These are phyloP conservation scores for Plectrocnemia conspersa DNA, from an alignment of 1,140 invertebrate species.

Conservation along the genomic window DNA sequence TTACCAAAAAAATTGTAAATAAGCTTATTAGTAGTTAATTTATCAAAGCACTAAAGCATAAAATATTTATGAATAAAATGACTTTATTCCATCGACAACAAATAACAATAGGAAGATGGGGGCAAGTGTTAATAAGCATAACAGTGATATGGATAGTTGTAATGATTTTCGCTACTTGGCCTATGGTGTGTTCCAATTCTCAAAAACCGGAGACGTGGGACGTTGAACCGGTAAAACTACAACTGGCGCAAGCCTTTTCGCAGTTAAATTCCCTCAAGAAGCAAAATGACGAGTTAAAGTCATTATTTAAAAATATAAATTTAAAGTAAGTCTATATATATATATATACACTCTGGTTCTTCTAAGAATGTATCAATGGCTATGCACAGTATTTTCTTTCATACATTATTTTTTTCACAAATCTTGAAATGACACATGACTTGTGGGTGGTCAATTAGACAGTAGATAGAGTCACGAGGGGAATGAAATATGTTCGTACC, in stretches of 20 bases:
- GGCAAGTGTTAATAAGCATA: constrained; percentile 17
- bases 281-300: constrained; percentile 32
- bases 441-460: no score
- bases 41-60: background rate
- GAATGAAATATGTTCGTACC: no score
- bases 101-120: constrained; percentile 19
- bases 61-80: constrained; percentile 14
- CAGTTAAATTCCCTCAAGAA: constrained; percentile 25
- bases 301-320: constrained; percentile 24
- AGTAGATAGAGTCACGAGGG: no score
- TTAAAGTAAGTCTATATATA: constrained; percentile 19
- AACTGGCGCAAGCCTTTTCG: constrained; percentile 19
- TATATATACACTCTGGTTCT: no score
- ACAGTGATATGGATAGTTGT: constrained; percentile 25
- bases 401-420: no score
- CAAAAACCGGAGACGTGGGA: constrained; percentile 7
- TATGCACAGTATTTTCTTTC: no score
- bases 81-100: constrained; percentile 25
- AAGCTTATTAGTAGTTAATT: background rate
- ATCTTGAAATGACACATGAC: no score
- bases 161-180: constrained; percentile 25
- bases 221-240: constrained; percentile 19
- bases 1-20: no score
- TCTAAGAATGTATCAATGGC: no score
- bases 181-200: constrained; percentile 29